Evolutionary conservation across 2,797 vertebrate genomes (phyloP).

Genomic region (Natrix natrix): DNA sequence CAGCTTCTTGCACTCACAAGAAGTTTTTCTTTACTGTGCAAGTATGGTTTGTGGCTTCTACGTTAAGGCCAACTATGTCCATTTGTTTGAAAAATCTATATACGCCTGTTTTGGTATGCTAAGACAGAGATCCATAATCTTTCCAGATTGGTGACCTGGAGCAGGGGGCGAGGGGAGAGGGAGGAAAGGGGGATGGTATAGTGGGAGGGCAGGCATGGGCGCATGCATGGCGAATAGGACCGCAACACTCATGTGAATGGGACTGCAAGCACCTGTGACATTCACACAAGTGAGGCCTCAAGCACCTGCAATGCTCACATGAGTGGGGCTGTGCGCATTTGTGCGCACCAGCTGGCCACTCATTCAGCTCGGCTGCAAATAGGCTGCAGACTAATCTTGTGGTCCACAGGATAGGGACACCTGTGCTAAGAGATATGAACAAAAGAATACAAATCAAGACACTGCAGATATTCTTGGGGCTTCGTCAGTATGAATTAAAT

Average conservation of each 20-base stretch:
- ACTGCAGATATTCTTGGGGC: too few species aligned
- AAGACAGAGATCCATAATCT: background rate
- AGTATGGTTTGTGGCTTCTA: background rate
- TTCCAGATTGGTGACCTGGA: background rate
- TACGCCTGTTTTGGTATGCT: background rate
- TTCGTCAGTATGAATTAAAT: background rate
- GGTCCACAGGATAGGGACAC: background rate
- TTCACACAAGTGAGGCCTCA: background rate
- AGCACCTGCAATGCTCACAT: too few species aligned
- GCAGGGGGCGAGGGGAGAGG: too few species aligned
- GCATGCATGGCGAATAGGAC: too few species aligned
- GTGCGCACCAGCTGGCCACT: background rate
- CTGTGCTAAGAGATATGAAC: background rate
- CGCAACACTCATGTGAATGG: too few species aligned
- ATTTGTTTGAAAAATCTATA: background rate
- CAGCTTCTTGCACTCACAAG: too few species aligned
- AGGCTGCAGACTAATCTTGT: background rate
- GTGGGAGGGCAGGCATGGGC: background rate
- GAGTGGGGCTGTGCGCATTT: too few species aligned
- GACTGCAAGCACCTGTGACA: too few species aligned
- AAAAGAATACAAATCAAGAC: background rate
- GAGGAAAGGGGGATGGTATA: background rate
- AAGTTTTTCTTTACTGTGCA: too few species aligned
- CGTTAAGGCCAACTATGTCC: background rate
- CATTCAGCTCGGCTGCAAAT: background rate